phyloP scores from a whole-genome alignment of 2,888 invertebrate genomes.

The Stenodera caucasica region DNA sequence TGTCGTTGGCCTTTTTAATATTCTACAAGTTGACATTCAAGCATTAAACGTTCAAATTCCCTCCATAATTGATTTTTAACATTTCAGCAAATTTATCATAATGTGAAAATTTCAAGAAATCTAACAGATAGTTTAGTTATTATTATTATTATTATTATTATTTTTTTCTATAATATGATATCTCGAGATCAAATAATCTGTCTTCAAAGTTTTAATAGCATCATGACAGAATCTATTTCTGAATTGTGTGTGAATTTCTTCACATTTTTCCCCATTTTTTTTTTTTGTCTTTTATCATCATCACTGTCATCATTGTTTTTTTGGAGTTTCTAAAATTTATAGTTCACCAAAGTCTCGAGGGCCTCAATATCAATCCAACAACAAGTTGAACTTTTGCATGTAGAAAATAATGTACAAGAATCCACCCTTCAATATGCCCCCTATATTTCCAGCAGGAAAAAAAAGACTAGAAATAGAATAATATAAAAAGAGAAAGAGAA shows the following conservation, averaged over 20 bases:
- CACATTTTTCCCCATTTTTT: slow-evolving; percentile 13
- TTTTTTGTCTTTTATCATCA: not conserved
- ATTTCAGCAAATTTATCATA: not conserved
- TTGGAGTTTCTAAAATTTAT: slow-evolving; percentile 8
- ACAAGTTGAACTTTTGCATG: not conserved
- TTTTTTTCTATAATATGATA: no score
- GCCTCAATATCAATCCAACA: slow-evolving; percentile 25
- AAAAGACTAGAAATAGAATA: not conserved
- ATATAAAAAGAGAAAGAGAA: not conserved
- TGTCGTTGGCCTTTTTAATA: slow-evolving; percentile 25
- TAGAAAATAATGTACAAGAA: no score
- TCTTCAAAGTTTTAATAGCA: not conserved
- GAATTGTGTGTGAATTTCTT: not conserved
- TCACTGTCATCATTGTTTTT: not conserved
- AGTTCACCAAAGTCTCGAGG: slow-evolving; percentile 16
- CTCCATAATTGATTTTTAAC: slow-evolving; percentile 23
- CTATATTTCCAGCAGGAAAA: no score
- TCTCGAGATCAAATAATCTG: not conserved
- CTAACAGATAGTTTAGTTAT: no score
- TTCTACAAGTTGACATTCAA: slow-evolving; percentile 13
- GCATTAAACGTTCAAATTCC: slow-evolving; percentile 22
- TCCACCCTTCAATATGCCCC: no score
- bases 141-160: no score
- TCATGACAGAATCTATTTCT: not conserved
- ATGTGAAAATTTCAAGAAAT: not conserved